Evolutionary conservation across 2,113 vertebrate species (phyloP).

Genomic region (Archocentrus centrarchus): DNA sequence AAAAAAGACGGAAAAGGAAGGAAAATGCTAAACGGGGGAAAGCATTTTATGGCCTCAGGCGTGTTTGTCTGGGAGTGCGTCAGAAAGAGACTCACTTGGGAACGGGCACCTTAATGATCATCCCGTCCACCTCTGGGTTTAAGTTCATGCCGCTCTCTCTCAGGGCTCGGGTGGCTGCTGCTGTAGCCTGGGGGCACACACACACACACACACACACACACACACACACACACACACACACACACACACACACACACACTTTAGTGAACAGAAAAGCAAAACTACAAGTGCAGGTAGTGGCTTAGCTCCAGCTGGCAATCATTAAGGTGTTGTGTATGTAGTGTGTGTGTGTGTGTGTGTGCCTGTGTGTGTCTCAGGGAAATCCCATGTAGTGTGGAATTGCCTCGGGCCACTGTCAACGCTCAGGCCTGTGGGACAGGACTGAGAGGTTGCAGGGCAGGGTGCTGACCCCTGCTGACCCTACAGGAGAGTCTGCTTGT

Average conservation of each 20-base stretch:
- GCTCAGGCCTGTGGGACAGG: conserved; percentile 65
- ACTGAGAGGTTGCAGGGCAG: conserved; percentile 81
- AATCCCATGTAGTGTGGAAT: conserved; percentile 69
- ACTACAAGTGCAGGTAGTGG: conserved; percentile 82
- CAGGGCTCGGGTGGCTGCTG: conserved; percentile 89
- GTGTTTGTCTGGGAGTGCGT: conserved; percentile 20
- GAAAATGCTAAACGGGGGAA: conserved; percentile 20
- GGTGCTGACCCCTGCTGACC: conserved; percentile 72
- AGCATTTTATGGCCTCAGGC: neutral
- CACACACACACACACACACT: conserved; percentile 55
- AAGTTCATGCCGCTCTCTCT: conserved; percentile 96
- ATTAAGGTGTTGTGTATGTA: conserved; percentile 70
- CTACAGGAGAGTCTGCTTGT: conserved; percentile 60
- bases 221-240: conserved; percentile 72
- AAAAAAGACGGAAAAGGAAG: conserved; percentile 2
- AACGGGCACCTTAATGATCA: conserved; percentile 91
- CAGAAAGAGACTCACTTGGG: conserved; percentile 89
- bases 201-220: conserved; percentile 76
- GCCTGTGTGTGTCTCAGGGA: conserved; percentile 35
- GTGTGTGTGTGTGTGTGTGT: conserved; percentile 45
- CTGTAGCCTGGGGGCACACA: conserved; percentile 85
- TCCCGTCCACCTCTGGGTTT: conserved; percentile 95
- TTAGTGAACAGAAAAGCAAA: conserved; percentile 53
- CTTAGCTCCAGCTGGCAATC: conserved; percentile 70
- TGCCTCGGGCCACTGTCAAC: conserved; percentile 79